Evolutionary conservation across 2,113 vertebrate species (phyloP).

Genomic region (Tenebrosternarchus preto): DNA sequence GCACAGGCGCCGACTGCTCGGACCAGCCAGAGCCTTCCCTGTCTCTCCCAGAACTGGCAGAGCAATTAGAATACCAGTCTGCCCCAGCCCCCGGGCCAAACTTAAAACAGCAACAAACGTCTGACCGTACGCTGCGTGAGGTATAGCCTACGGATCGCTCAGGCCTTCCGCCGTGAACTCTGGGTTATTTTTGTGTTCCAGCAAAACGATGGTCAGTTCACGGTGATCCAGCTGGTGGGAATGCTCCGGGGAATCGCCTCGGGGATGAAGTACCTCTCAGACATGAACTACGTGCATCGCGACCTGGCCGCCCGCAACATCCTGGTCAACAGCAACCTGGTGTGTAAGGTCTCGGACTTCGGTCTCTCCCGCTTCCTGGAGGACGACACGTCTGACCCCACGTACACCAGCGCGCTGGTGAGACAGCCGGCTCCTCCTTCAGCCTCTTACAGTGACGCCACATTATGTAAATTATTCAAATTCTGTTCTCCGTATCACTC

Average conservation of each 20-base stretch:
- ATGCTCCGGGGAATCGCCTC: slow-evolving; percentile 96
- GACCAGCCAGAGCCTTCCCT: slow-evolving; percentile 8
- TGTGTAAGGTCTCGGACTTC: slow-evolving; percentile 97
- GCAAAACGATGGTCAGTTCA: slow-evolving; percentile 99
- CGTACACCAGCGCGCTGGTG: slow-evolving; percentile 97
- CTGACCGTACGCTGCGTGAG: too few species aligned
- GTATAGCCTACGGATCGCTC: not conserved
- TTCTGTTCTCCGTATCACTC: too few species aligned
- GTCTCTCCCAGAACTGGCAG: not conserved
- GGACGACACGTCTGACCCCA: slow-evolving; percentile 95
- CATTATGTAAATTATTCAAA: too few species aligned
- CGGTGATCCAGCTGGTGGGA: slow-evolving; percentile 96
- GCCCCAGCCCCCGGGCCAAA: not conserved
- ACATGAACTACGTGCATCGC: slow-evolving; percentile 98
- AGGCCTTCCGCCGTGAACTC: not conserved
- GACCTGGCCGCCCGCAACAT: slow-evolving; percentile 97
- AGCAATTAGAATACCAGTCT: not conserved
- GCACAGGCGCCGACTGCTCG: slow-evolving; percentile 41
- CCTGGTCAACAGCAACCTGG: slow-evolving; percentile 98
- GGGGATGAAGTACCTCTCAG: slow-evolving; percentile 96
- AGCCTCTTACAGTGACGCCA: not conserved
- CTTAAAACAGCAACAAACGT: not conserved
- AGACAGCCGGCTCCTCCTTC: slow-evolving; percentile 55
- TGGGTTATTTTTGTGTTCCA: slow-evolving; percentile 54
- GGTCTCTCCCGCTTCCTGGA: slow-evolving; percentile 97